phyloP scores from a whole-genome alignment of 2,888 invertebrate species.

The Lamellibrachia satsuma region DNA sequence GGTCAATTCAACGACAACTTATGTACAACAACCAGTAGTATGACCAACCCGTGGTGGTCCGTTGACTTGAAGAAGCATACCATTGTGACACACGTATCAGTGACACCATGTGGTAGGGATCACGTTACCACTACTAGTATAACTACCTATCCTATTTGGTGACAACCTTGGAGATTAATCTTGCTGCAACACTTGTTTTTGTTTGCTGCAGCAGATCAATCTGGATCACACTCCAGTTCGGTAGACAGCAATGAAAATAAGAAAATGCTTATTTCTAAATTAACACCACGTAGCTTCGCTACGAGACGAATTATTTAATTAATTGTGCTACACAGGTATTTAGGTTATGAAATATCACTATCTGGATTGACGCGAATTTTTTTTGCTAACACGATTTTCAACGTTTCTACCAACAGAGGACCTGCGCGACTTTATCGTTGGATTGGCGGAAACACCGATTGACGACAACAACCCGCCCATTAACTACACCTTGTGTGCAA shows the following conservation, averaged over 20 bases:
- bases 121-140: background rate
- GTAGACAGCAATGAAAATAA: no score
- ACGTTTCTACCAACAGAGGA: background rate
- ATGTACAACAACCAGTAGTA: background rate
- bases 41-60: background rate
- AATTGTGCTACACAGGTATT: background rate
- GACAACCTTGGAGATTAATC: no score
- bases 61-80: background rate
- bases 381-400: background rate
- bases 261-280: no score
- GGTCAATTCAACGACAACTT: background rate
- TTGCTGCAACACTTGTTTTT: no score
- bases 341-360: background rate
- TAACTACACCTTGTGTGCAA: background rate
- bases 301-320: no score
- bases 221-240: no score
- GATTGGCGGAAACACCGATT: background rate
- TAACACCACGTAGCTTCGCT: no score
- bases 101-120: background rate
- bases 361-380: no score
- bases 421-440: background rate
- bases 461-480: background rate
- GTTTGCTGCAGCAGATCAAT: no score
- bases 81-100: background rate
- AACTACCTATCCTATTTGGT: background rate